These are phyloP conservation scores for Cantharis lateralis DNA, from an alignment of 2,888 invertebrate genomes.

Conservation along the genomic window DNA sequence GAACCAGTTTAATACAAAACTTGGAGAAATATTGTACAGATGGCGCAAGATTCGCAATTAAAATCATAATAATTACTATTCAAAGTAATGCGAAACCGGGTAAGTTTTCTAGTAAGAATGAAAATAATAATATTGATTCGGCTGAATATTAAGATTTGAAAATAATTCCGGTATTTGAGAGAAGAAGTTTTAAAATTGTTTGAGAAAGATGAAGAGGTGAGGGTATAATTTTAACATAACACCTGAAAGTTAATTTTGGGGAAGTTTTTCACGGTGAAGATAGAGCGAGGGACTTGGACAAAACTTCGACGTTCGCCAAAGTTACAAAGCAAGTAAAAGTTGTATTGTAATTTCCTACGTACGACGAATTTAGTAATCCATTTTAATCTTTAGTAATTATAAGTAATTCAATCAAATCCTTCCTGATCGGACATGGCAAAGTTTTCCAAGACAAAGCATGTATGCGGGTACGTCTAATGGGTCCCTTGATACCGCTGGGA, in stretches of 20 bases:
- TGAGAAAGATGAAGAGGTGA: neutral
- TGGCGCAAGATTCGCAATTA: too few species aligned
- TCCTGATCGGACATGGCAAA: constrained; percentile 47
- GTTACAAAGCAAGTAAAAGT: neutral
- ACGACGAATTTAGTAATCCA: constrained; percentile 29
- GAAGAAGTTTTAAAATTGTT: neutral
- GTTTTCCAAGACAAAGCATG: constrained; percentile 41
- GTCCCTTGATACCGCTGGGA: constrained; percentile 50
- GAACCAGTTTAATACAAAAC: too few species aligned
- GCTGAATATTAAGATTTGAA: too few species aligned
- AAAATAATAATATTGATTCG: too few species aligned
- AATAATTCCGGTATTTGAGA: too few species aligned
- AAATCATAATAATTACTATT: too few species aligned
- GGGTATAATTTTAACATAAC: neutral
- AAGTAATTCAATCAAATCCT: constrained; percentile 56
- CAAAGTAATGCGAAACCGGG: too few species aligned
- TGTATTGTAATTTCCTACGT: neutral
- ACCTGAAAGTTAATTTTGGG: neutral
- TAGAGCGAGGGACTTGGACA: neutral
- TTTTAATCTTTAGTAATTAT: constrained; percentile 51
- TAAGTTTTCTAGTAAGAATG: too few species aligned
- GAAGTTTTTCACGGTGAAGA: neutral
- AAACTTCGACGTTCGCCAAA: neutral
- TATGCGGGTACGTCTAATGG: constrained; percentile 49
- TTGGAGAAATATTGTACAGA: too few species aligned